Evolutionary conservation across 2,888 invertebrate genomes (phyloP), one percentile per base, ranked within the genome.

Genomic region (Alviniconcha strummeri): DNA sequence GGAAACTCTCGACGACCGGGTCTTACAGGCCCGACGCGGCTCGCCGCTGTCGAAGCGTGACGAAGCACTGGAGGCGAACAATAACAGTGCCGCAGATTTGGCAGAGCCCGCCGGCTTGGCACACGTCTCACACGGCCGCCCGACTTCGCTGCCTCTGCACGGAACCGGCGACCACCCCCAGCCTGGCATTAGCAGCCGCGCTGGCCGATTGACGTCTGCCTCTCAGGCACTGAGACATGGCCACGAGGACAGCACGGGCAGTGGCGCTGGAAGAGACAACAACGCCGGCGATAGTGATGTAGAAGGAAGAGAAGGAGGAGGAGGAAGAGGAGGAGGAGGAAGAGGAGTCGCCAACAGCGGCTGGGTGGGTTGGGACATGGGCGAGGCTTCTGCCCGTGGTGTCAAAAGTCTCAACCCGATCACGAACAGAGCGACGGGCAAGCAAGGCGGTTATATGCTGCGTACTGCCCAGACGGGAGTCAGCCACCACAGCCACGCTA

Each of bases 401-500:
- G 55, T 72, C 9, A 67, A 57, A 36, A 55, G 72, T 6, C 56
- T 72, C 17, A 71, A 80, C 72, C 80, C 72, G 56, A 36, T 55
- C 80, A 71, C 81, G 6, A 54, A 36, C 80, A 79, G 15, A 15
- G 80, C 19, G n/a, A 57, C 13, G 56, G 55, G 54, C 55, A 60
- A 77, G 60, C 77, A n/a, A 11, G 79, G 79, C 19, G 13, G 8
- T 54, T 36, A 36, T 36, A 52, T 7, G 13, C 6, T 52, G 9
- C 79, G 15, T 5, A 52, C 36, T 15, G 13, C 54, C 5, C 19
- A 15, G 8, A 52, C 72, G 54, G 54, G 9, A 11, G 17, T 54
- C 55, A 81, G 81, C n/a, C 74, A 81, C 54, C 57, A 57, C 74
- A 74, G 77, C 36, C 36, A 76, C 67, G 15, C 19, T 17, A 78